Conservation (phyloP, 1,140 invertebrate species). For the Brachionus asplanchnoidis region DNA sequence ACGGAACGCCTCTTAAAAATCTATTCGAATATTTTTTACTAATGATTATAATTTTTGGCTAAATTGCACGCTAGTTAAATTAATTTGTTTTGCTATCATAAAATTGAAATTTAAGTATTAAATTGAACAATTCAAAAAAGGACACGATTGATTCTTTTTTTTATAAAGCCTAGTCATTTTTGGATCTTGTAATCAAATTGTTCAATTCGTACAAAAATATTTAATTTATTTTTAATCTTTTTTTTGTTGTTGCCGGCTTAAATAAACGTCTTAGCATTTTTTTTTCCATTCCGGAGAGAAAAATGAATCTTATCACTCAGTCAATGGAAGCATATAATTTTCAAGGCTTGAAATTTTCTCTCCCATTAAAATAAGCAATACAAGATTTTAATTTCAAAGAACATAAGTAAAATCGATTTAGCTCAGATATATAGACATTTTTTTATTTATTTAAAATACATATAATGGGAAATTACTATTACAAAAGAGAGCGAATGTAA, state of each 20-base stretch:
- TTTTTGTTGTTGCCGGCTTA: background rate
- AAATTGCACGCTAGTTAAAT: conserved; percentile 17
- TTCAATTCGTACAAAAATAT: background rate
- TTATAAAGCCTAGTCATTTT: background rate
- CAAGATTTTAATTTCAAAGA: background rate
- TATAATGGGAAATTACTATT: too few relatives aligned
- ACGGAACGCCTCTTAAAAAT: background rate
- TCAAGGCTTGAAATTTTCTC: background rate
- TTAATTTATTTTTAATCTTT: background rate
- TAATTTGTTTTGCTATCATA: background rate
- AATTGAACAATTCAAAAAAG: background rate
- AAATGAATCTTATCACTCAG: too few relatives aligned
- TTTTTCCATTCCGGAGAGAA: background rate
- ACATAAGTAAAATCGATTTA: background rate
- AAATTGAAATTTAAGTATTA: background rate
- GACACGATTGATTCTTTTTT: background rate
- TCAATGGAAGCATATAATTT: background rate
- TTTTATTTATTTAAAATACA: background rate
- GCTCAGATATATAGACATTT: background rate
- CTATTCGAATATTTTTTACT: background rate
- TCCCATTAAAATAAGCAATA: too few relatives aligned
- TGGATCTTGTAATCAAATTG: background rate
- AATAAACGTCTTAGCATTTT: background rate
- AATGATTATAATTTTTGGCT: background rate
- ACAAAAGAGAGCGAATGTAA: too few relatives aligned